Evolutionary conservation across 1,140 invertebrate genomes (phyloP), one percentile per base, ranked within the genome.

Genomic region (Maniola jurtina): DNA sequence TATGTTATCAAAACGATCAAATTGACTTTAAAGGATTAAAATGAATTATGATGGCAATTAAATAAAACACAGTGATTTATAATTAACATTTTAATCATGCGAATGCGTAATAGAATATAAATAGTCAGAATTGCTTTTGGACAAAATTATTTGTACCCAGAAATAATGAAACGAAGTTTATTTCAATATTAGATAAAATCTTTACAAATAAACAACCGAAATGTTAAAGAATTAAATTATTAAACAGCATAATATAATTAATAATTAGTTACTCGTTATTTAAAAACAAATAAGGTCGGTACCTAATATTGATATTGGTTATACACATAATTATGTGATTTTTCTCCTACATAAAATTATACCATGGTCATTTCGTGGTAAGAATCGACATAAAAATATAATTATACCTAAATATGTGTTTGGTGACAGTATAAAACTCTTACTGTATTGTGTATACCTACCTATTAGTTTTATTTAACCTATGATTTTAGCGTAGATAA

Each of bases 351-450:
- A 38, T 38, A 45, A 13, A 45, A 45, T 45, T 45, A 45, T 1
- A 13, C 5, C 9, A 45, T 45, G 13, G 9, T 45, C 9, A 45
- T 11, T 13, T 45, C 13, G 42, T 45, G 42, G 5, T n/a, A 45
- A 45, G 42, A 38, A 11, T 45, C 13, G 9, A 45, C 48, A 65
- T 47, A 65, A 59, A 65, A 59, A 25, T 25, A 25, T 25, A 4
- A 25, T 25, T 25, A 25, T 52, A 52, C 52, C 45, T 65, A 47
- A 61, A n/a, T 52, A 14, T 25, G 63, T 65, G 64, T 61, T 52
- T 36, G 10, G 64, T 65, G 64, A 59, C 56, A 52, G 64, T 65
- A 54, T 36, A 65, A 65, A 65, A 61, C 15, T 50, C 60, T 52
- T 59, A 66, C 11, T 54, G 48, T 54, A 66, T 36, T 36, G 57